Percentiles rank a stretch among this genome's conserved stretches.
phyloP scores from a whole-genome alignment of 2,888 invertebrate genomes.

The Pheosia gnoma region DNA sequence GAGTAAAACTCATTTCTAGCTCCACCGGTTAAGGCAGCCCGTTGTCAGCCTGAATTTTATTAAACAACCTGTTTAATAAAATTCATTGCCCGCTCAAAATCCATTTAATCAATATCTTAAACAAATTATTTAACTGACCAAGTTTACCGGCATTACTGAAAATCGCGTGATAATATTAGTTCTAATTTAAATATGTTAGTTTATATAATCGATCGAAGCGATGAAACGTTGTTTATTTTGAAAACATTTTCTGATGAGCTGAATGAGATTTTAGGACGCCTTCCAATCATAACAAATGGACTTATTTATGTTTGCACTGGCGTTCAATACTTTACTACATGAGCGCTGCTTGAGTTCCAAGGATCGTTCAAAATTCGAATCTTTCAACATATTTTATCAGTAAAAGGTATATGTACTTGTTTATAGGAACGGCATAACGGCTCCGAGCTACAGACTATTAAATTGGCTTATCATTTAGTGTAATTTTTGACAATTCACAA shows the following conservation, averaged over 20 bases:
- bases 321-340: not conserved
- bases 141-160: constrained; percentile 13
- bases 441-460: no score
- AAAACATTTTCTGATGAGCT: constrained; percentile 17
- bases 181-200: constrained; percentile 17
- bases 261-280: constrained; percentile 10
- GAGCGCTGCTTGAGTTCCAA: not conserved
- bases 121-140: constrained; percentile 23
- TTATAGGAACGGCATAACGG: no score
- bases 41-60: no score
- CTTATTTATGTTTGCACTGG: not conserved
- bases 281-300: constrained; percentile 2
- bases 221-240: constrained; percentile 16
- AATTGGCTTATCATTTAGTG: no score
- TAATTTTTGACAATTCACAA: no score
- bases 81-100: no score
- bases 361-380: no score
- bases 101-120: constrained; percentile 20
- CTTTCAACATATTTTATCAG: no score
- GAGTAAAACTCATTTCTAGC: no score
- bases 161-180: constrained; percentile 17
- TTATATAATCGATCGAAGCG: constrained; percentile 17
- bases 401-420: no score
- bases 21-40: no score
- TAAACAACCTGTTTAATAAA: no score